Evolutionary conservation across 2,888 invertebrate genomes (phyloP), one percentile per base, ranked within the genome.

Genomic region (Alloplasta piceator): DNA sequence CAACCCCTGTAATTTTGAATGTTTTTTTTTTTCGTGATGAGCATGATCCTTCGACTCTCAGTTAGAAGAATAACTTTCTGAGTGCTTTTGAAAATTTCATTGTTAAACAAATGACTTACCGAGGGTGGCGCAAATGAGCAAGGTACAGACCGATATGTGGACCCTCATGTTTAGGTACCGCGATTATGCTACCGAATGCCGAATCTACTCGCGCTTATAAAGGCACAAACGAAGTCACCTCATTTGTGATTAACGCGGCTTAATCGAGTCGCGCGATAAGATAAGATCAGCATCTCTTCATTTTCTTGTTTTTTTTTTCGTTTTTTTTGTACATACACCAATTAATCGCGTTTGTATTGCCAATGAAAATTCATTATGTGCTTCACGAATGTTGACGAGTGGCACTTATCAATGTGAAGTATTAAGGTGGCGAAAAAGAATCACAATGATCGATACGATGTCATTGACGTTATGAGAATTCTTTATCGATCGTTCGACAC

Each of bases 131-230:
- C 74, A 84, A 58, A 72, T 71, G 46, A 89, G 78, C 41, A 88
- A 58, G 74, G 85, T 77, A 75, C 83, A 78, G 80, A 83, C 60
- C 56, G 86, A 68, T 73, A 81, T n/a, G 74, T 70, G 82, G 64
- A 79, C 50, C 84, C 68, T 80, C 89, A 89, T 88, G 83, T 82
- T 87, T 78, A 10, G 67, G 39, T 70, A 71, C 72, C 14, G 63
- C 36, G 81, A 61, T 78, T 82, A 71, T 85, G 74, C 50, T 82
- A 68, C 7, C 7, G 41, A 64, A 36, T 52, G n/a, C 10, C 52
- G 6, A 41, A 6, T 9, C 14, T 36, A 36, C 48, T 6, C 36
- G 46, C 60, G 14, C 77, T 89, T 89, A 88, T 89, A 89, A 87
- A 86, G 85, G 76, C 46, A 16, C 26, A 38, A 16, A 14, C 38